Evolutionary conservation across 2,888 invertebrate species (phyloP).

Genomic region (Tetranychus piercei): DNA sequence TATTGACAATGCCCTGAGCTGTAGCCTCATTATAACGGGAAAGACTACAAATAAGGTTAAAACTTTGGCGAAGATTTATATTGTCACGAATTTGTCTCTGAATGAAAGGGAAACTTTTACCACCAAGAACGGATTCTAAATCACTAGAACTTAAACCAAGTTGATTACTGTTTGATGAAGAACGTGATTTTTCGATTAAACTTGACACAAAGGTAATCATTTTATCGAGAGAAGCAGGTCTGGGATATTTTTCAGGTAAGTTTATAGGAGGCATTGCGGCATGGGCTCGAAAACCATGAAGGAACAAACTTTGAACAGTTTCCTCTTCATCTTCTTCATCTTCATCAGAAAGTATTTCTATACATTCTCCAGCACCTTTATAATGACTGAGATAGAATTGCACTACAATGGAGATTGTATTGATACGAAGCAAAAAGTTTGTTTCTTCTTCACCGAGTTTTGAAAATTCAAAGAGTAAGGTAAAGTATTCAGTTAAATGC

Average conservation of each 20-base stretch:
- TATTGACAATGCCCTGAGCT: slow-evolving; percentile 60
- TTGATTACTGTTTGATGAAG: slow-evolving; percentile 42
- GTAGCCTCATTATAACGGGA: slow-evolving; percentile 76
- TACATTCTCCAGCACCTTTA: slow-evolving; percentile 42
- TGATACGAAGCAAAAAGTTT: slow-evolving; percentile 62
- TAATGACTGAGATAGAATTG: slow-evolving; percentile 79
- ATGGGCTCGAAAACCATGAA: slow-evolving; percentile 4
- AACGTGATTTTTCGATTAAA: slow-evolving; percentile 68
- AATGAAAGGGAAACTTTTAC: slow-evolving; percentile 77
- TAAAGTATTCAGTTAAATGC: slow-evolving; percentile 79
- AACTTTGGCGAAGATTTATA: slow-evolving; percentile 73
- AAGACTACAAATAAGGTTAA: slow-evolving; percentile 71
- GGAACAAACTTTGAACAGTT: slow-evolving; percentile 30
- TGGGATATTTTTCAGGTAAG: slow-evolving; percentile 45
- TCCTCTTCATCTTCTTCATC: slow-evolving; percentile 49
- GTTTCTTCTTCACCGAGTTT: slow-evolving; percentile 87
- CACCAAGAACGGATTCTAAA: slow-evolving; percentile 60
- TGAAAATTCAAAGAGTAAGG: slow-evolving; percentile 74
- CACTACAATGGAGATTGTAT: slow-evolving; percentile 72
- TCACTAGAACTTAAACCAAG: slow-evolving; percentile 58
- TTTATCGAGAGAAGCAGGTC: slow-evolving; percentile 77
- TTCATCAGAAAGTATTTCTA: slow-evolving; percentile 50
- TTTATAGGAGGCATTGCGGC: neutral
- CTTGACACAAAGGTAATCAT: slow-evolving; percentile 80
- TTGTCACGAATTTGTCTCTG: slow-evolving; percentile 86